Base-by-base conservation (phyloP, 2,888 invertebrate species). In the Clusia tigrina region DNA sequence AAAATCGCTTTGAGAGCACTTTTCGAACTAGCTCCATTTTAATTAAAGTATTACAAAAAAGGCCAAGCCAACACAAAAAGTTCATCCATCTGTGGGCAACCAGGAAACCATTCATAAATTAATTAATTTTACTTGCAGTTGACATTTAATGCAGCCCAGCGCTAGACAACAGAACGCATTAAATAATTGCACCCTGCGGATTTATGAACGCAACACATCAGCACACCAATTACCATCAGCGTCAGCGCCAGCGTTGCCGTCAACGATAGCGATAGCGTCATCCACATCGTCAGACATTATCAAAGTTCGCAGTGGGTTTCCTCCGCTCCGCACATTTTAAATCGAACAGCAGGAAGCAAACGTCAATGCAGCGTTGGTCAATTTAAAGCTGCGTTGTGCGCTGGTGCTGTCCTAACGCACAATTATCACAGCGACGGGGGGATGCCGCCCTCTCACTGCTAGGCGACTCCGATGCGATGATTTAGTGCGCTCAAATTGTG, bases 41-140 rank as follows among this genome's bases (percentile, higher is more conserved):
- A n/a, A n/a, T n/a, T n/a, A n/a, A n/a, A n/a, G n/a, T n/a, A n/a
- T n/a, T n/a, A n/a, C n/a, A n/a, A n/a, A n/a, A n/a, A n/a, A n/a
- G n/a, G n/a, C n/a, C n/a, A n/a, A n/a, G n/a, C n/a, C n/a, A n/a
- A n/a, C n/a, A n/a, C n/a, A n/a, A n/a, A n/a, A n/a, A n/a, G n/a
- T n/a, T n/a, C n/a, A n/a, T 32, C 32, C 6, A 32, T 12, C 12
- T 32, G 6, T 12, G 32, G 12, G 32, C 32, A 12, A 42, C 48
- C 48, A 48, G 48, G 18, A 18, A 22, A 20, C 20, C 48, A 48
- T 48, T 54, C 54, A 54, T 32, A 54, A 54, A 54, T 54, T 32
- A 26, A 54, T 54, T 54, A 54, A 54, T n/a, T 54, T 18, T 17
- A 32, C 32, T 54, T 54, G 54, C 54, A 54, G 12, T 54, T 54